Base-by-base conservation (phyloP, 2,888 invertebrate genomes). In the Eilema depressum region DNA sequence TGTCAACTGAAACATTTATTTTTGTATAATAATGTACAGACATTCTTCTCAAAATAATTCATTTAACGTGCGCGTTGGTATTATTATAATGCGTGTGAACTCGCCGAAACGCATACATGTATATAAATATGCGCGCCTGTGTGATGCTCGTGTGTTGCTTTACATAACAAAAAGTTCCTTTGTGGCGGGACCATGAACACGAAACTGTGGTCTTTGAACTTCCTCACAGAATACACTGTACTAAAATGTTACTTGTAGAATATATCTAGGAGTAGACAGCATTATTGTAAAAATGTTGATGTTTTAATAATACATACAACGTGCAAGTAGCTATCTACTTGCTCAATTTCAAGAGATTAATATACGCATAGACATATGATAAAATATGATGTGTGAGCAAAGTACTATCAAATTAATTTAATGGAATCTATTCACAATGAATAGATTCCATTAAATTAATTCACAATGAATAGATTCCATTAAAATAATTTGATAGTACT, bases 81-180 rank as follows among this genome's bases (percentile, higher is more conserved):
- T 78, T 76, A 72, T 73, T 66, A 74, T 63, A 76, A 69, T 63
- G 63, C 56, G 63, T 64, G 56, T 63, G 41, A 71, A 71, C 76
- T 66, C 60, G 28, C 33, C 11, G 33, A 37, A 41, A 68, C 62
- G 56, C 59, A 56, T 17, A 53, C 25, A 3, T 53, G 41, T 26
- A 59, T 33, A 41, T 41, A 56, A 41, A 37, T 56, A 11, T 41
- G 20, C 20, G 25, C 30, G 26, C 53, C 63, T 20, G 63, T 53
- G 63, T 63, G 28, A 41, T 53, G 53, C 17, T 64, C 33, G 41
- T 63, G 53, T 71, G 66, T 73, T 68, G 74, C 62, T 75, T 73
- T 25, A 69, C 71, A 70, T 67, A 63, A 75, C 74, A 77, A 83
- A 83, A 82, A 80, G 75, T 77, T 76, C 74, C 79, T 83, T 81